phyloP scores from a whole-genome alignment of 2,113 vertebrate species.

The Halichoeres trimaculatus region DNA sequence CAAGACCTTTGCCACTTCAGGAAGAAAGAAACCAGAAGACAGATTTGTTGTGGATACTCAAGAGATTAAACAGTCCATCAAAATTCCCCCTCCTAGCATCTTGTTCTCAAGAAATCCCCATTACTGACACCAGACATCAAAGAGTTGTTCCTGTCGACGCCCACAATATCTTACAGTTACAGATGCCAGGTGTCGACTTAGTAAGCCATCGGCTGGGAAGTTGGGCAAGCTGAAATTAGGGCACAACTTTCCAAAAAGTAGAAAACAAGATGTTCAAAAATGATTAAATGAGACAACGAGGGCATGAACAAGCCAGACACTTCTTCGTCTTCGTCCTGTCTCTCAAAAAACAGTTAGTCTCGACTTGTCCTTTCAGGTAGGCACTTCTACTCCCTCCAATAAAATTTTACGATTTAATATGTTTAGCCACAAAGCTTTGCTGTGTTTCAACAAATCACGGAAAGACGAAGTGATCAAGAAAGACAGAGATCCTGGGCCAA shows the following conservation, averaged over 20 bases:
- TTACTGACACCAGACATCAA: constrained; percentile 34
- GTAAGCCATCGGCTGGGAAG: constrained; percentile 21
- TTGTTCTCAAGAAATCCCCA: constrained; percentile 40
- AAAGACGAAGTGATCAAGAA: too few relatives aligned
- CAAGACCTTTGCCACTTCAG: background rate
- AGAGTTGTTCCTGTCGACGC: constrained; percentile 60
- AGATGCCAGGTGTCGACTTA: constrained; percentile 5
- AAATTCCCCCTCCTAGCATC: constrained; percentile 28
- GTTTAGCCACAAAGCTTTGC: too few relatives aligned
- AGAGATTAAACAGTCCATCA: constrained; percentile 6
- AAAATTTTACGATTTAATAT: too few relatives aligned
- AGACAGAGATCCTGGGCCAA: too few relatives aligned
- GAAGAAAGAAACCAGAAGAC: background rate
- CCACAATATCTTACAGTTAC: constrained; percentile 22
- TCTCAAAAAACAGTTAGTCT: background rate
- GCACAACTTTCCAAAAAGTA: constrained; percentile 7
- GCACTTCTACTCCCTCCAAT: too few relatives aligned
- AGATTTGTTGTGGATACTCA: background rate
- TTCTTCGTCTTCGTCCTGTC: too few relatives aligned
- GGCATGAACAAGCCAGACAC: too few relatives aligned
- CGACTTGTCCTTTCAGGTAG: background rate
- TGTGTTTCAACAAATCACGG: too few relatives aligned
- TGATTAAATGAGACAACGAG: background rate
- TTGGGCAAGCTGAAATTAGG: background rate
- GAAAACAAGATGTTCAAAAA: constrained; percentile 9